A percentile compares a stretch with the other conserved stretches of the same genome.
phyloP scores from a whole-genome alignment of 2,797 vertebrate genomes.

The Amblyraja radiata region DNA sequence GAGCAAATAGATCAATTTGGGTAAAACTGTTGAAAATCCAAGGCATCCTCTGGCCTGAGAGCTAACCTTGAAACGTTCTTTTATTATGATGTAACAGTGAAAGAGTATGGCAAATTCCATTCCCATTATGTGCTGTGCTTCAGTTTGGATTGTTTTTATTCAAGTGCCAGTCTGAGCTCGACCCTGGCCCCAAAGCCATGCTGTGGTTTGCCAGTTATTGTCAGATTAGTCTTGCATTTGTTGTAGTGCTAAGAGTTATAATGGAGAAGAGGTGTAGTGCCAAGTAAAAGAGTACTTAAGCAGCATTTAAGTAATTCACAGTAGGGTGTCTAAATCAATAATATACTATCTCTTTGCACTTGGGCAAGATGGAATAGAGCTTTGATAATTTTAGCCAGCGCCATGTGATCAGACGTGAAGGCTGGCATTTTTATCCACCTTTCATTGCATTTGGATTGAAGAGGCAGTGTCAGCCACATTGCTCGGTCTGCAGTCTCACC shows the following conservation, averaged over 20 bases:
- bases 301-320: background rate
- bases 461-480: too few relatives aligned
- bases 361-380: background rate
- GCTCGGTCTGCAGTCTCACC: too few relatives aligned
- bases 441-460: too few relatives aligned
- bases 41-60: background rate
- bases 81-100: background rate
- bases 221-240: background rate
- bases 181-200: too few relatives aligned
- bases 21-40: background rate
- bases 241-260: background rate
- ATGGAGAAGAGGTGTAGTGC: too few relatives aligned
- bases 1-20: background rate
- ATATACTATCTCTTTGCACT: background rate
- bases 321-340: too few relatives aligned
- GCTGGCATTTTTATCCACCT: too few relatives aligned
- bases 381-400: background rate
- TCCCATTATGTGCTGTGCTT: background rate
- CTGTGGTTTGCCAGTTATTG: background rate
- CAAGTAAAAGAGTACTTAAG: background rate
- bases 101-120: background rate
- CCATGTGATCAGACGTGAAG: too few relatives aligned
- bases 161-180: background rate
- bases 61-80: background rate
- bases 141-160: background rate